These are phyloP conservation scores for Pinctada fucata DNA, from an alignment of 2,888 invertebrate species.

Conservation along the genomic window DNA sequence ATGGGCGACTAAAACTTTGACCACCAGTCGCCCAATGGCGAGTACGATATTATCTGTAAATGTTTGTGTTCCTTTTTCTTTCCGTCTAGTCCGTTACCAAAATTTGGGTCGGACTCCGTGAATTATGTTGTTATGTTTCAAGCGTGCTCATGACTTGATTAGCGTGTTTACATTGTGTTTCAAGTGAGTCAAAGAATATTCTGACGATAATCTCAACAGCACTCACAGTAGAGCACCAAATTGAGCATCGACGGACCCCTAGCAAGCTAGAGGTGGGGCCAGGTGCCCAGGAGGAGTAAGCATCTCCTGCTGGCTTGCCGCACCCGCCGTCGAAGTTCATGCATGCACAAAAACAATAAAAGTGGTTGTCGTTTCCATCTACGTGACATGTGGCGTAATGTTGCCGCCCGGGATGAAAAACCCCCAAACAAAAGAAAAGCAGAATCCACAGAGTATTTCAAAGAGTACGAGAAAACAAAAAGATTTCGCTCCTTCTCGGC, in stretches of 20 bases:
- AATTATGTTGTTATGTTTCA: background rate
- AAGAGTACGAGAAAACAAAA: background rate
- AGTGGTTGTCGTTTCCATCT: background rate
- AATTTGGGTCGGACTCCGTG: background rate
- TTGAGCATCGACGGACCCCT: no score
- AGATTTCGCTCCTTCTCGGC: background rate
- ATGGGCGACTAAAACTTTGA: slow-evolving; percentile 2
- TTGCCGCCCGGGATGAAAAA: background rate
- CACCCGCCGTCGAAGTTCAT: no score
- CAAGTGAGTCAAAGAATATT: background rate
- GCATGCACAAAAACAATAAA: no score
- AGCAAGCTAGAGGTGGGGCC: no score
- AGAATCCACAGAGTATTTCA: background rate
- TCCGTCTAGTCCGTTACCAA: background rate
- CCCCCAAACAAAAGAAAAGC: background rate
- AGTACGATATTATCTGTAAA: slow-evolving; percentile 15
- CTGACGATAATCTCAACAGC: no score
- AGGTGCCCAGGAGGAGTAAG: no score
- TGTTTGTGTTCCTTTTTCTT: slow-evolving; percentile 11
- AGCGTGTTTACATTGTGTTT: background rate
- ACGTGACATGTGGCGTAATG: background rate
- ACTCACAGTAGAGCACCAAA: no score
- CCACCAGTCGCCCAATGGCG: slow-evolving; percentile 9
- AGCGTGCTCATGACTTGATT: background rate
- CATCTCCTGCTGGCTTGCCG: no score